phyloP scores from a whole-genome alignment of 1,140 invertebrate genomes.

The Paracyclopina nana region DNA sequence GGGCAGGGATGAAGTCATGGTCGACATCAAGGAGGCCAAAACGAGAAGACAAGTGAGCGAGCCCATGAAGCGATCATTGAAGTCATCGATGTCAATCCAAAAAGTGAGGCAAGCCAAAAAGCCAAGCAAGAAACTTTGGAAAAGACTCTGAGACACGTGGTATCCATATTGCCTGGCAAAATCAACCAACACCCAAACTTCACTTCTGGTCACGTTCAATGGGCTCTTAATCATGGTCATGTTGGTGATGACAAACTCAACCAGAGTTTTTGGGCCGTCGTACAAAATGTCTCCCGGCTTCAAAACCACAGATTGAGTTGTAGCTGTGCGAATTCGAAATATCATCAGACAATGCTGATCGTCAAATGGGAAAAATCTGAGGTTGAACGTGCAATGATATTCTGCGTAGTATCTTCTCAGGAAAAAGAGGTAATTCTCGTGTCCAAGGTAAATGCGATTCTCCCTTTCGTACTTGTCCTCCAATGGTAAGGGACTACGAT shows the following conservation, averaged over 20 bases:
- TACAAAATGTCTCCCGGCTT: no score
- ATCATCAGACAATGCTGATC: slow-evolving; percentile 11
- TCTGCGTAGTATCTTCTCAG: slow-evolving; percentile 2
- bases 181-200: no score
- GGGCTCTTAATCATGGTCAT: no score
- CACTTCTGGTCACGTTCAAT: no score
- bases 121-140: slow-evolving; percentile 7
- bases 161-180: no score
- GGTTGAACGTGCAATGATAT: slow-evolving; percentile 9
- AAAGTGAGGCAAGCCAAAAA: slow-evolving; percentile 9
- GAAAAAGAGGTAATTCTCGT: not conserved
- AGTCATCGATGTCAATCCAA: slow-evolving; percentile 5
- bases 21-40: slow-evolving; percentile 17
- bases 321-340: slow-evolving; percentile 14
- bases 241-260: no score
- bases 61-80: slow-evolving; percentile 17
- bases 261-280: no score
- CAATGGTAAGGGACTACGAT: no score
- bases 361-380: slow-evolving; percentile 17
- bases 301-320: slow-evolving; percentile 6
- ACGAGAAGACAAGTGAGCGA: slow-evolving; percentile 17
- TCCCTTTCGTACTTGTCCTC: no score
- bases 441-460: slow-evolving; percentile 7
- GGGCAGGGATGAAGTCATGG: slow-evolving; percentile 18
- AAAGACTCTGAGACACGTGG: slow-evolving; percentile 5